Evolutionary conservation across 2,797 vertebrate genomes (phyloP).

Genomic region (Falco biarmicus): DNA sequence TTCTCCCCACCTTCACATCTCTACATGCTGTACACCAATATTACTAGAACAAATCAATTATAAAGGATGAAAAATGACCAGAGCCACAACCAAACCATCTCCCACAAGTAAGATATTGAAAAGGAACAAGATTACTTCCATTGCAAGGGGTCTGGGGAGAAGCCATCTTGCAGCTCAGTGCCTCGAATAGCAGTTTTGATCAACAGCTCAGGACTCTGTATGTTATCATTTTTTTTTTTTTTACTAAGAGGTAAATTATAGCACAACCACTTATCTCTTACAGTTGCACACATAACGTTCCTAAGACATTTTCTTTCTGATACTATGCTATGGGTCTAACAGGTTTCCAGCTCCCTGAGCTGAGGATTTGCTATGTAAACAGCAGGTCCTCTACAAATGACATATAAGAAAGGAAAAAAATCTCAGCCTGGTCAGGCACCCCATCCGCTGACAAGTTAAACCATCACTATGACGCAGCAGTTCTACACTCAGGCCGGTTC

Average conservation of each 20-base stretch:
- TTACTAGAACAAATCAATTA: conserved; percentile 53
- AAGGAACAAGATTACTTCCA: conserved; percentile 5
- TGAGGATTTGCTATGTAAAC: neutral
- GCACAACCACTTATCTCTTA: neutral
- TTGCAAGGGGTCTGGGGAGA: neutral
- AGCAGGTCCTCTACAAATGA: neutral
- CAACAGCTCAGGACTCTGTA: neutral
- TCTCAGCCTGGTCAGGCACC: neutral
- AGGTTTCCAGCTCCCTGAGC: neutral
- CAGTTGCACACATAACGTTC: rapidly evolving
- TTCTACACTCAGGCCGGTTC: neutral
- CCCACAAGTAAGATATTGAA: neutral
- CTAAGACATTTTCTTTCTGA: neutral
- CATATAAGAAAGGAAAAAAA: neutral
- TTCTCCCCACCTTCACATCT: neutral
- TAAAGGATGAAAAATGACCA: conserved; percentile 44
- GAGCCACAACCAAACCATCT: conserved; percentile 14
- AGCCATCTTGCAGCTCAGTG: conserved; percentile 39
- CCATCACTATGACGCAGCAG: rapidly evolving
- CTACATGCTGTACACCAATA: neutral
- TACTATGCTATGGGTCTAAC: neutral
- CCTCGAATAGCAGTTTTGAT: neutral
- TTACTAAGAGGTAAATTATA: neutral
- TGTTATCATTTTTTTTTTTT: neutral
- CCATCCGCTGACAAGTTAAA: neutral